Conservation (phyloP, 2,888 invertebrate genomes). For the Schizaphis graminum region DNA sequence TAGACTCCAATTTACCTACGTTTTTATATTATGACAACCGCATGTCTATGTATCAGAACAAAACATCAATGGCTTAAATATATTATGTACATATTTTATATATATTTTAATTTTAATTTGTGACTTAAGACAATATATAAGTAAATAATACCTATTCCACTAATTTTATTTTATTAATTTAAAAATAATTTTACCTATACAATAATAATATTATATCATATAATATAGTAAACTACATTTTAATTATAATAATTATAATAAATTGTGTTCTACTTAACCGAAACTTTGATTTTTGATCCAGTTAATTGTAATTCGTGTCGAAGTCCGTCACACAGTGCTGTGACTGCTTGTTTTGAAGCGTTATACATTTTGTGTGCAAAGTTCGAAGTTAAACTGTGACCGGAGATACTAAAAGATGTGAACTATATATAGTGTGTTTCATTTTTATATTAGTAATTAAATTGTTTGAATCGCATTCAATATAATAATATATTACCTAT, state of each 20-base stretch:
- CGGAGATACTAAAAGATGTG: conserved; percentile 31
- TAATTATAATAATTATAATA: not conserved
- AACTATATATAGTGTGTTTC: not conserved
- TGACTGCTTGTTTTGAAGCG: conserved; percentile 40
- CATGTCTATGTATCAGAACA: no score
- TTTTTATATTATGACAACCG: no score
- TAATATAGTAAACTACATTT: not conserved
- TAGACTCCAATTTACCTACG: no score
- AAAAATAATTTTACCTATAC: not conserved
- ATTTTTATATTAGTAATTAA: not conserved
- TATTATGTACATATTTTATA: no score
- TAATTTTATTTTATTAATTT: not conserved
- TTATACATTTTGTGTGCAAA: conserved; percentile 54
- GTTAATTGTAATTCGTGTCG: conserved; percentile 55
- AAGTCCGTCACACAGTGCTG: conserved; percentile 41
- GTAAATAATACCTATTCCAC: not conserved
- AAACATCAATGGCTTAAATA: no score
- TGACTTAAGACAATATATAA: not conserved
- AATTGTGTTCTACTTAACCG: conserved; percentile 68
- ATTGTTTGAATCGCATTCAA: not conserved
- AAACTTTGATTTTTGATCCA: conserved; percentile 54
- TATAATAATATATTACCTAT: not conserved
- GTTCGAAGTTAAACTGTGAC: not conserved
- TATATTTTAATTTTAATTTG: not conserved
- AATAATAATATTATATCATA: not conserved